Evolutionary conservation across 2,113 vertebrate species (phyloP), one percentile per base, ranked within the genome.

Genomic region (Gallinago media): DNA sequence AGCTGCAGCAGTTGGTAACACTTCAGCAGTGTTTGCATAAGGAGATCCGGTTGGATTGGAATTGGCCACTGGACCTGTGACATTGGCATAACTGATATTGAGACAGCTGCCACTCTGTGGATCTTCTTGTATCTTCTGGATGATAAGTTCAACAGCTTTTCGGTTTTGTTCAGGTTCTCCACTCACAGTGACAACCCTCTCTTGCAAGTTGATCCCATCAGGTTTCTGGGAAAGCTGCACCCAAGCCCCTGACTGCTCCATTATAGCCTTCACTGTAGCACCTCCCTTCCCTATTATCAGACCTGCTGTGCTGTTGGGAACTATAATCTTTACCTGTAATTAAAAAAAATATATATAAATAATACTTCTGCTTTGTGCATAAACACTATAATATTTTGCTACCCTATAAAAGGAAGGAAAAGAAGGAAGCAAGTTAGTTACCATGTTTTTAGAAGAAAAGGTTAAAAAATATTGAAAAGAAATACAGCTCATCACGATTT

Each of bases 251-350:
- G 98, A 99, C 98, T 99, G 98, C 97, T 99, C 98, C 98, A 99
- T 99, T 98, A 99, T 98, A 98, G 98, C 98, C 98, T 99, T 99
- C 98, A 99, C 98, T 98, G 98, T 99, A 96, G 98, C 98, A 98
- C 98, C 98, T 98, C 98, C 98, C 98, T 99, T 99, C 97, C 98
- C 98, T 98, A 99, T 99, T 97, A 99, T 99, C 97, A 99, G 98
- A 98, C 98, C 98, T 98, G 98, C 98, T 98, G 98, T 99, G 98
- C 98, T 99, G 98, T 99, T 99, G 97, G 98, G 98, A 98, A 99
- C 98, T 98, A 99, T 99, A 98, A 99, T 99, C 98, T 99, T 99
- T 98, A 99, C 98, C 98, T 99, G 98, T 98, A 98, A 98, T 98
- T 97, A 97, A 98, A 98, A 98, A 98, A 98, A 98, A 98, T 97